A percentile compares a stretch with the other conserved stretches of the same genome.
Evolutionary conservation across 2,888 invertebrate species (phyloP).

Genomic region (Metacarcinus magister): DNA sequence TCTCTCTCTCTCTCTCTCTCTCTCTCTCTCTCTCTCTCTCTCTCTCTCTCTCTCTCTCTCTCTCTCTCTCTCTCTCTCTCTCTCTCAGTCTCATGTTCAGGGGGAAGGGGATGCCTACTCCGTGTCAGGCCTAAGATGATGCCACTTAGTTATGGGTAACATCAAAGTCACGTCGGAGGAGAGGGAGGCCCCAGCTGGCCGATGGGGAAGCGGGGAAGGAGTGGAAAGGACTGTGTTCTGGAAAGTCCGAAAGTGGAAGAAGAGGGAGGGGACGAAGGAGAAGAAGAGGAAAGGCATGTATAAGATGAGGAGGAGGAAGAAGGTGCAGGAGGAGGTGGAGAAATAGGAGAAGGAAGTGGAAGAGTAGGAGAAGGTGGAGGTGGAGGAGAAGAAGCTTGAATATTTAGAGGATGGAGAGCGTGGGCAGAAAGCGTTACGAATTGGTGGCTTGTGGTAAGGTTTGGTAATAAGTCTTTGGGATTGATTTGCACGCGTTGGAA

Average conservation of each 20-base stretch:
- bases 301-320: background rate
- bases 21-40: conserved; percentile 27
- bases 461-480: conserved; percentile 21
- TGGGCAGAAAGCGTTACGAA: conserved; percentile 3
- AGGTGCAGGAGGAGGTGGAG: background rate
- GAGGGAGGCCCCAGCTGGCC: conserved; percentile 13
- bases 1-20: conserved; percentile 16
- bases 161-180: conserved; percentile 28
- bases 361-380: background rate
- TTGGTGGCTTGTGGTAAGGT: background rate
- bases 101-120: conserved; percentile 3
- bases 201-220: background rate
- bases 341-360: background rate
- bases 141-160: conserved; percentile 44
- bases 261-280: background rate
- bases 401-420: background rate
- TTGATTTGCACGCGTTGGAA: background rate
- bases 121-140: conserved; percentile 45
- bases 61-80: conserved; percentile 29
- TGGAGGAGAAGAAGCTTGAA: background rate
- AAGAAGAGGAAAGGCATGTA: background rate
- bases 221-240: background rate
- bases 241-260: background rate
- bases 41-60: background rate
- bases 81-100: background rate